phyloP scores from a whole-genome alignment of 2,888 invertebrate genomes.

The Toxonevra muliebris region DNA sequence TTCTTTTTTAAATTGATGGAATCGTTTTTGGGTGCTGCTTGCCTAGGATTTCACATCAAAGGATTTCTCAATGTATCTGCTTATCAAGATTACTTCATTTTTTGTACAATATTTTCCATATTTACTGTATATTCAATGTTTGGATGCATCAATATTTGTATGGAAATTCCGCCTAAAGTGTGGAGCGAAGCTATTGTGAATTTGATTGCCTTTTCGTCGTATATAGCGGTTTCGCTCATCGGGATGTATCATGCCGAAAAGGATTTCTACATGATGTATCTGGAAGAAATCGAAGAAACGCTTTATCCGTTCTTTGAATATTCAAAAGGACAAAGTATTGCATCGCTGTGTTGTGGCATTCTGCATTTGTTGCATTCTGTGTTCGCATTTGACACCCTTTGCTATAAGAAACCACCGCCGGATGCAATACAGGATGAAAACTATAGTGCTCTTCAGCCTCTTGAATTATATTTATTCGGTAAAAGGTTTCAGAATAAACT shows the following conservation, averaged over 20 bases:
- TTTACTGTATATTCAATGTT: slow-evolving; percentile 48
- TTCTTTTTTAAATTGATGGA: slow-evolving; percentile 49
- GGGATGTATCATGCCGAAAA: slow-evolving; percentile 50
- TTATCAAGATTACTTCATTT: slow-evolving; percentile 47
- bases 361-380: slow-evolving; percentile 49
- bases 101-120: slow-evolving; percentile 51
- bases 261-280: slow-evolving; percentile 50
- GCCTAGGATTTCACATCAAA: slow-evolving; percentile 47
- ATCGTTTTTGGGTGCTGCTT: slow-evolving; percentile 42
- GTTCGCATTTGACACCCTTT: slow-evolving; percentile 45
- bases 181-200: slow-evolving; percentile 45
- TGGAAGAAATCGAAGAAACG: slow-evolving; percentile 44
- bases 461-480: slow-evolving; percentile 42
- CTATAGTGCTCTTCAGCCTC: slow-evolving; percentile 25
- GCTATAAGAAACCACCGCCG: slow-evolving; percentile 1
- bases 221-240: slow-evolving; percentile 43
- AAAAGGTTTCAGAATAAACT: slow-evolving; percentile 39
- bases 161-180: slow-evolving; percentile 36
- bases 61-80: slow-evolving; percentile 49
- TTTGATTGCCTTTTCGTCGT: slow-evolving; percentile 38
- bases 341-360: slow-evolving; percentile 44
- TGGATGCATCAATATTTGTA: slow-evolving; percentile 45
- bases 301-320: slow-evolving; percentile 49
- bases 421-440: slow-evolving; percentile 30
- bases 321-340: slow-evolving; percentile 51